Conservation (phyloP, 2,113 vertebrate genomes). For the Chamaetylas fuelleborni region DNA sequence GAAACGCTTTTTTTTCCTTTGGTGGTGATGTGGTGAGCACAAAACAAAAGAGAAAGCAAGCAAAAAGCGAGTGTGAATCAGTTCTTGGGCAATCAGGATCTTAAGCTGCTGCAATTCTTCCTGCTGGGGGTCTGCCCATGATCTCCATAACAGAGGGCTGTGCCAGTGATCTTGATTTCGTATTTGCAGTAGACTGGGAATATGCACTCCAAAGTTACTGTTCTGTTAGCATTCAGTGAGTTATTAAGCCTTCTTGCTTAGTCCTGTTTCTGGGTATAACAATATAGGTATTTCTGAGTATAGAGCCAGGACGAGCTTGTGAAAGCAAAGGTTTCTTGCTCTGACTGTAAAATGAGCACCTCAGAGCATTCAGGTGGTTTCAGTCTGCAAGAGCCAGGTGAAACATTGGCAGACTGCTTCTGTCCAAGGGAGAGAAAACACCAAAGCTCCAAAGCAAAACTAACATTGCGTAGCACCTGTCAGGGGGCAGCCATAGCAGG, state of each 20-base stretch:
- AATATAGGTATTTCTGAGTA: not conserved
- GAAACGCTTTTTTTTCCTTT: not conserved
- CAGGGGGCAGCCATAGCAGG: not conserved
- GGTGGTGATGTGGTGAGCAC: not conserved
- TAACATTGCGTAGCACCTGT: not conserved
- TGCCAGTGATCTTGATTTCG: not conserved
- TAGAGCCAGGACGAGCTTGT: not conserved
- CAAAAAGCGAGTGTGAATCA: not conserved
- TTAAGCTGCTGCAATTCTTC: not conserved
- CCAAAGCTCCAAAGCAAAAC: not conserved
- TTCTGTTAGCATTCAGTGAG: rapidly evolving
- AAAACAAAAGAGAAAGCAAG: not conserved
- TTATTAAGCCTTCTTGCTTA: not conserved
- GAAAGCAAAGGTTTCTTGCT: not conserved
- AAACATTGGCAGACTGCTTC: not conserved
- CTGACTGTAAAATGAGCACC: not conserved
- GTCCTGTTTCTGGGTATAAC: not conserved
- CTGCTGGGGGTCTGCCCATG: not conserved
- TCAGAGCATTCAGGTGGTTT: not conserved
- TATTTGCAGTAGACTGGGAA: not conserved
- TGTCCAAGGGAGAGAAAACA: not conserved
- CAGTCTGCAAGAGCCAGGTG: not conserved
- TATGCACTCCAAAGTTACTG: not conserved
- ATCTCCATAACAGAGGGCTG: not conserved
- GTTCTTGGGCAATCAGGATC: not conserved